Conservation (phyloP, 2,888 invertebrate genomes). For the Fabriciana adippe region DNA sequence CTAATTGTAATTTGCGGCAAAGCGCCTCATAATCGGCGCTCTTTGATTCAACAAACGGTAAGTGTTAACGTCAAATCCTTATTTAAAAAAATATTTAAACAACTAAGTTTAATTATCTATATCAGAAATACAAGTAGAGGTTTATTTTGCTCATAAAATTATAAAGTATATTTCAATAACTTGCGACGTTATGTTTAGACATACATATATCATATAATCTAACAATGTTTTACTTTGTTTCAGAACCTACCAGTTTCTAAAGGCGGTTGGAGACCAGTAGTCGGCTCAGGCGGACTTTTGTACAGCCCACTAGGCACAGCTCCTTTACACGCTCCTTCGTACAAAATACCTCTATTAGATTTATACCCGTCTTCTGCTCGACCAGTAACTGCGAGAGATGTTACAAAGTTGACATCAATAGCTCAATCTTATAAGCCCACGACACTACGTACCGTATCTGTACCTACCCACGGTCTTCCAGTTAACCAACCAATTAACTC, state of each 20-base stretch:
- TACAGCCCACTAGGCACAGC: conserved; percentile 64
- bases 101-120: too few species aligned
- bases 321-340: conserved; percentile 66
- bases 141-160: too few species aligned
- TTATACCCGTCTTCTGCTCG: conserved; percentile 68
- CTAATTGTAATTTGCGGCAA: conserved; percentile 52
- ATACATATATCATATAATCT: too few species aligned
- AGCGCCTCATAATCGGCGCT: conserved; percentile 58
- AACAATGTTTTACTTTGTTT: conserved; percentile 44
- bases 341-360: conserved; percentile 67
- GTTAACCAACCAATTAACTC: conserved; percentile 73
- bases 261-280: conserved; percentile 84
- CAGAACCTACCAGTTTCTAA: conserved; percentile 78
- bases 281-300: conserved; percentile 69
- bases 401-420: conserved; percentile 71
- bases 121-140: too few species aligned
- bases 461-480: conserved; percentile 53
- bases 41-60: conserved; percentile 65
- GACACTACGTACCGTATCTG: conserved; percentile 61
- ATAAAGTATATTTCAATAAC: too few species aligned
- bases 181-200: too few species aligned
- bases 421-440: conserved; percentile 77
- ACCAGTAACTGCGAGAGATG: conserved; percentile 66
- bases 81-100: not conserved
- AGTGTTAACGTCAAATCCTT: conserved; percentile 23